phyloP scores from a whole-genome alignment of 1,140 invertebrate species.

The Drosophila rufa region DNA sequence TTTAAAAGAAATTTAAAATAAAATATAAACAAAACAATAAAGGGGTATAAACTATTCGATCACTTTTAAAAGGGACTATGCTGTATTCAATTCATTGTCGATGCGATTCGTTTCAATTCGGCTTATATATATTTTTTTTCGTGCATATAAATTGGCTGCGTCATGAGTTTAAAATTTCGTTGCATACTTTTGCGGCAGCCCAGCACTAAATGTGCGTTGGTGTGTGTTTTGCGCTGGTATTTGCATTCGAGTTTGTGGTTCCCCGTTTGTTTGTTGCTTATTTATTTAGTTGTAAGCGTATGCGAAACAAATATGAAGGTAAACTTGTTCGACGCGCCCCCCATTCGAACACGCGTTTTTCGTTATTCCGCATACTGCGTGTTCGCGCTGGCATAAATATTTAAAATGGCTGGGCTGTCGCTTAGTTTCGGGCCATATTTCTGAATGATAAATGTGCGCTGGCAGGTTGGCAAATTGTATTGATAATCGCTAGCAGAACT shows the following conservation, averaged over 20 bases:
- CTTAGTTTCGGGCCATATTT: slow-evolving; percentile 42
- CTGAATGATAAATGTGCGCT: slow-evolving; percentile 41
- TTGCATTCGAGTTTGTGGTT: slow-evolving; percentile 51
- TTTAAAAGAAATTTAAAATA: too few relatives aligned
- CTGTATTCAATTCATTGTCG: slow-evolving; percentile 58
- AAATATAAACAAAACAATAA: too few relatives aligned
- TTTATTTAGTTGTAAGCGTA: slow-evolving; percentile 57
- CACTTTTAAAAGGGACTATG: background rate
- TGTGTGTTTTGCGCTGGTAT: slow-evolving; percentile 16
- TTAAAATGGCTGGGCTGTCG: slow-evolving; percentile 10
- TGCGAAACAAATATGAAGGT: slow-evolving; percentile 52
- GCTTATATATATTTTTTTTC: slow-evolving; percentile 20
- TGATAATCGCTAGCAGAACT: slow-evolving; percentile 52
- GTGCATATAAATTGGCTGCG: slow-evolving; percentile 64
- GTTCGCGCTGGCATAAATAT: slow-evolving; percentile 13
- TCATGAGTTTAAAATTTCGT: slow-evolving; percentile 68
- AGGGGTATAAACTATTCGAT: background rate
- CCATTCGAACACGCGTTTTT: background rate
- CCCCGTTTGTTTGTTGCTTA: slow-evolving; percentile 48
- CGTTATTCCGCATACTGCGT: slow-evolving; percentile 32
- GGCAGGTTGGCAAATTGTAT: slow-evolving; percentile 46
- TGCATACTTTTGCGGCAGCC: slow-evolving; percentile 67
- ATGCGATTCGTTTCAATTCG: slow-evolving; percentile 57
- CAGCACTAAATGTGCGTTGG: background rate
- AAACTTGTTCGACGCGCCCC: slow-evolving; percentile 14